These are phyloP conservation scores for Biston stratarius DNA, from an alignment of 2,888 invertebrate species.

Conservation along the genomic window DNA sequence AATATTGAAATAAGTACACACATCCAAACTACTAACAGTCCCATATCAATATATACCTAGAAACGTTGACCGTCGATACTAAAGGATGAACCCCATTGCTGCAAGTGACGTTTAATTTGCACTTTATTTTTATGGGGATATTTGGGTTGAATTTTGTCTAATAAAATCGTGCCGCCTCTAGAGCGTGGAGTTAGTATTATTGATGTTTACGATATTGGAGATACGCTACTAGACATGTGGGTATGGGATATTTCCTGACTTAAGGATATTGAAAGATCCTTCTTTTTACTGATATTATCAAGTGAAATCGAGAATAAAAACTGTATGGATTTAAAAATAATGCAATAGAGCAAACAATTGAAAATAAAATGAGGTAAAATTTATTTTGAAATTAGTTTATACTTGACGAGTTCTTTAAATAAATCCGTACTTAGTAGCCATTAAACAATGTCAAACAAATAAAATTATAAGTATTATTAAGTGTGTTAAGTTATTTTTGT, in stretches of 20 bases:
- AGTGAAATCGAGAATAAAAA: background rate
- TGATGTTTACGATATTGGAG: slow-evolving; percentile 44
- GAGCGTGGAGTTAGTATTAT: slow-evolving; percentile 41
- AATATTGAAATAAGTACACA: background rate
- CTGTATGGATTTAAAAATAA: background rate
- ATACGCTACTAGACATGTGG: slow-evolving; percentile 13
- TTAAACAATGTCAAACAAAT: no score
- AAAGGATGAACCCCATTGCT: slow-evolving; percentile 52
- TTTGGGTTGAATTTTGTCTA: slow-evolving; percentile 46
- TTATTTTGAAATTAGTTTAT: background rate
- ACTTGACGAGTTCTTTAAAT: background rate
- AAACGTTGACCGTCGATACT: slow-evolving; percentile 37
- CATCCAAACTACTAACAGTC: background rate
- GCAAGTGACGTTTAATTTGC: slow-evolving; percentile 65
- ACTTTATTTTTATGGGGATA: slow-evolving; percentile 54
- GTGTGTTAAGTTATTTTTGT: background rate
- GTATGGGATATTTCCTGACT: slow-evolving; percentile 6
- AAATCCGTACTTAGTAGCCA: no score
- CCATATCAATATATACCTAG: slow-evolving; percentile 20
- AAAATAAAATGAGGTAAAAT: background rate
- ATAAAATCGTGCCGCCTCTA: slow-evolving; percentile 39
- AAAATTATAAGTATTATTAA: no score
- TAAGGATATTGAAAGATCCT: slow-evolving; percentile 13
- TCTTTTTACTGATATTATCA: slow-evolving; percentile 4
- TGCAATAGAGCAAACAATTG: background rate